phyloP scores from a whole-genome alignment of 2,888 invertebrate genomes.

The Psylliodes chrysocephalus region DNA sequence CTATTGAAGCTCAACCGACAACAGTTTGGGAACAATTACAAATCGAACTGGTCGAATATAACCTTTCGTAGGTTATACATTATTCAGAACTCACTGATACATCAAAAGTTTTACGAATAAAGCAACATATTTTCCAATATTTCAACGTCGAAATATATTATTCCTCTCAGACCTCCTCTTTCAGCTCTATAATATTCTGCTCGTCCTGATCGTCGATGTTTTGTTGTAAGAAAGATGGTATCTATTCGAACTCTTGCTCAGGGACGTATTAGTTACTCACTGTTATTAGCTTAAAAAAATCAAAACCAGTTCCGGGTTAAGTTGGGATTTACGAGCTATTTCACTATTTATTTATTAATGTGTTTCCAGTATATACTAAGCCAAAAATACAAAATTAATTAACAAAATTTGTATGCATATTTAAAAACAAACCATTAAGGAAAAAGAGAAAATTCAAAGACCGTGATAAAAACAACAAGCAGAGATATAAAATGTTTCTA shows the following conservation, averaged over 20 bases:
- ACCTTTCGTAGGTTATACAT: conserved; percentile 3
- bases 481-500: no score
- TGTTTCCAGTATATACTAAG: no score
- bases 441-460: no score
- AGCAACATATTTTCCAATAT: conserved; percentile 15
- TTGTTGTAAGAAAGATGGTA: conserved; percentile 2
- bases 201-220: background rate
- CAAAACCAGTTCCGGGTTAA: no score
- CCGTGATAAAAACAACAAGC: no score
- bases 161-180: conserved; percentile 3
- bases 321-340: no score
- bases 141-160: conserved; percentile 21
- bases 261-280: background rate
- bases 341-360: no score
- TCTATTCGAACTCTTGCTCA: background rate
- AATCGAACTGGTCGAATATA: background rate
- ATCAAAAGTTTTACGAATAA: background rate
- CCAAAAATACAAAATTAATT: no score
- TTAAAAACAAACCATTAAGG: no score
- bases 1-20: no score
- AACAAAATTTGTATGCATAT: no score
- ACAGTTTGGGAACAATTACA: background rate
- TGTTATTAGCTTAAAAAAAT: no score
- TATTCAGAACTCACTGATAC: conserved; percentile 11
- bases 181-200: conserved; percentile 5